phyloP scores from a whole-genome alignment of 2,888 invertebrate genomes.

The Lycia hirtaria region DNA sequence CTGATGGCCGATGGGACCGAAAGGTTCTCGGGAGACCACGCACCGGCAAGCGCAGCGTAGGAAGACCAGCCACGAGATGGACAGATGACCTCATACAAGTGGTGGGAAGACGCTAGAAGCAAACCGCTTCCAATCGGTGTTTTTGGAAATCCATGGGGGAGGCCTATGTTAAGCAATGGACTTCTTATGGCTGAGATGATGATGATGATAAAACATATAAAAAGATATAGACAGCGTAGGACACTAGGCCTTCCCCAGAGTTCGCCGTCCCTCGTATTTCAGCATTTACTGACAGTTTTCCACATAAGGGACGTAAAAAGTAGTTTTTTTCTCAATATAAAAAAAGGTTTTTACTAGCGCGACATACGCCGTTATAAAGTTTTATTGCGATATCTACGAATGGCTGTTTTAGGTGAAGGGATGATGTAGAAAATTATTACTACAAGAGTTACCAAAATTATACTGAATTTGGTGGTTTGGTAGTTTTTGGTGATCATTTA shows the following conservation, averaged over 20 bases:
- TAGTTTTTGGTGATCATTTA: too few relatives aligned
- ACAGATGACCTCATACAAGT: too few relatives aligned
- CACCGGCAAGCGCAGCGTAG: too few relatives aligned
- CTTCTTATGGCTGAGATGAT: too few relatives aligned
- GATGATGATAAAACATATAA: neutral
- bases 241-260: neutral
- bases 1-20: too few relatives aligned
- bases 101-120: too few relatives aligned
- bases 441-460: neutral
- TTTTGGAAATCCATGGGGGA: too few relatives aligned
- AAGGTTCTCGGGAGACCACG: too few relatives aligned
- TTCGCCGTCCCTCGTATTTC: constrained; percentile 15
- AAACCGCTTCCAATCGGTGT: too few relatives aligned
- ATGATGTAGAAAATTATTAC: neutral
- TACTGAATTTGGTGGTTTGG: too few relatives aligned
- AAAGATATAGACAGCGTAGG: constrained; percentile 1
- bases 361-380: constrained; percentile 44
- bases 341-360: constrained; percentile 44
- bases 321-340: constrained; percentile 39
- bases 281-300: constrained; percentile 22
- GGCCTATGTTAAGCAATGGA: too few relatives aligned
- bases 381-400: constrained; percentile 42
- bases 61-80: too few relatives aligned
- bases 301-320: constrained; percentile 27
- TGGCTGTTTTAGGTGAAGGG: constrained; percentile 22